Base-by-base conservation (phyloP, 2,113 vertebrate species). In the Varanus komodoensis region DNA sequence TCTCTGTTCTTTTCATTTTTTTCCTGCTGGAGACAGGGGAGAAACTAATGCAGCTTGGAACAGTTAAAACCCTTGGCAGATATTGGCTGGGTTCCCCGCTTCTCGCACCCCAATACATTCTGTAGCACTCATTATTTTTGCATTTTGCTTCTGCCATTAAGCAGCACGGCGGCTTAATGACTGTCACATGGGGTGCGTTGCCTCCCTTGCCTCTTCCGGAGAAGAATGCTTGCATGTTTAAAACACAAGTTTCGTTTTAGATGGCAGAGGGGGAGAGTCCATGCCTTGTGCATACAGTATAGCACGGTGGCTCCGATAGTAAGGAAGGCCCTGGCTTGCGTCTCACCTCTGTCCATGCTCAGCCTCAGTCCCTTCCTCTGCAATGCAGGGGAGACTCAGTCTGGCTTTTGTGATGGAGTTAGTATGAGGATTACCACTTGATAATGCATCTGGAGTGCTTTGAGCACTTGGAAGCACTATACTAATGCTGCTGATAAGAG, bases 161-260 rank as follows among this genome's bases (percentile, higher is more conserved):
- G 25, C 82, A 87, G 86, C 73, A 87, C 68, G 86, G 50, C 74
- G n/a, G 38, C 61, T 87, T 87, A 87, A 87, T 86, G 84, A 50
- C 86, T 80, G 61, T 69, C 86, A 87, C 61, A 87, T 68, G 86
- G 75, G 61, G 54, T 68, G 61, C 9, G 25, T 87, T 80, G 80
- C 61, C 61, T 68, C 27, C 68, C 54, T 50, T 27, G 34, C 54
- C 71, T 64, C n/a, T 44, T 87, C 57, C 29, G 25, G 29, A 21
- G 61, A 87, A 61, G n/a, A 61, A 38, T 75, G 85, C 44, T 38
- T 27, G 67, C 11, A 44, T 8, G 12, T 77, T 11, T 14, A 61
- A 79, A 87, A 87, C 44, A 8, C 67, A 68, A 29, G 34, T 17
- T 77, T 87, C 67, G 44, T 21, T 54, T 19, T 87, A 23, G 61